These are phyloP conservation scores for Xanthia togata DNA, from an alignment of 2,888 invertebrate genomes.

Conservation along the genomic window DNA sequence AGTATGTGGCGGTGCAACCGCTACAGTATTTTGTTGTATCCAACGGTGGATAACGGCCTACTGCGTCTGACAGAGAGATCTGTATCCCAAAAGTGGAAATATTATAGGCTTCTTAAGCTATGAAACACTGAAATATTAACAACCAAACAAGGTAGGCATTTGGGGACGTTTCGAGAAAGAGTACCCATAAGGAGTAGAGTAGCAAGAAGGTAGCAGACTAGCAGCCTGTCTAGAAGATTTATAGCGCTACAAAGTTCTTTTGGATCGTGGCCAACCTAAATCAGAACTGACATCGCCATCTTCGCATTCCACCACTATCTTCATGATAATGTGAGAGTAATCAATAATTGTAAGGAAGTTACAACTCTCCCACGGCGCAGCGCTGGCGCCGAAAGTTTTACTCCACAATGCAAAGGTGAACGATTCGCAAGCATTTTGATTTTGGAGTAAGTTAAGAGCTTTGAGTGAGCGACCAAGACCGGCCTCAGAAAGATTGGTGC, in stretches of 20 bases:
- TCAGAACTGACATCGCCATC: not conserved
- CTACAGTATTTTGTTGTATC: too few species aligned
- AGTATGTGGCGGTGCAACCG: too few species aligned
- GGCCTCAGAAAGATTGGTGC: not conserved
- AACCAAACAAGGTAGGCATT: not conserved
- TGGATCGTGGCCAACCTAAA: not conserved
- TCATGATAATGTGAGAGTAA: conserved; percentile 12
- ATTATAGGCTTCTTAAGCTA: not conserved
- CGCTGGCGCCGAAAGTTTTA: conserved; percentile 53
- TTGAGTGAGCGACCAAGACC: not conserved
- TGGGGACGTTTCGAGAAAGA: not conserved
- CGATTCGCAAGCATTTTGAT: conserved; percentile 44
- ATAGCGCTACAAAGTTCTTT: not conserved
- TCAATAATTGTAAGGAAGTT: conserved; percentile 35
- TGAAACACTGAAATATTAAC: not conserved
- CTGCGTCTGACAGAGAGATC: not conserved
- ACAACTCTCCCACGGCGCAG: conserved; percentile 40
- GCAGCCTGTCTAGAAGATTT: not conserved
- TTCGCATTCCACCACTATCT: not conserved
- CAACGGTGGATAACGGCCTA: not conserved
- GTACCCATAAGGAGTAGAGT: not conserved
- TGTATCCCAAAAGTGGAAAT: not conserved
- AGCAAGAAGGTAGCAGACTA: not conserved
- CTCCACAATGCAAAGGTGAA: conserved; percentile 55
- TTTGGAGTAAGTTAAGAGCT: not conserved